Conservation (phyloP, 2,888 invertebrate genomes). For the Pollenia labialis region DNA sequence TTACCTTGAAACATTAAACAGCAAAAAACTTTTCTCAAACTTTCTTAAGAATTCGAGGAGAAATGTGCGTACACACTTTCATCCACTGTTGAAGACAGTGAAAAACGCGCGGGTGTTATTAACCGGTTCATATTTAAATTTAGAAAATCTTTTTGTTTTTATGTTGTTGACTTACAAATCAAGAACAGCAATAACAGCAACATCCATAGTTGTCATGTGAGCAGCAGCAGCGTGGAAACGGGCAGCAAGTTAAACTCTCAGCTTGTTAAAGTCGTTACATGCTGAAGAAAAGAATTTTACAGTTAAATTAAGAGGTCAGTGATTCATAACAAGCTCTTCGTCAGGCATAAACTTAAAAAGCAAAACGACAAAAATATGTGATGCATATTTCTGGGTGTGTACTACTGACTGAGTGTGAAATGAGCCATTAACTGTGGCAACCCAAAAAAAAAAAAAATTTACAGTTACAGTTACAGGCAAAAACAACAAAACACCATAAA, state of each 20-base stretch:
- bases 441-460: neutral
- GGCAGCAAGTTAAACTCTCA: constrained; percentile 54
- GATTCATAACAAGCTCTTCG: constrained; percentile 66
- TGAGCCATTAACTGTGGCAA: constrained; percentile 14
- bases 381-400: constrained; percentile 49
- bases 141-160: constrained; percentile 44
- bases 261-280: constrained; percentile 37
- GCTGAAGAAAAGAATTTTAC: constrained; percentile 38
- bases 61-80: neutral
- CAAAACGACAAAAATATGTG: neutral
- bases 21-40: constrained; percentile 57
- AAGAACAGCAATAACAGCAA: constrained; percentile 7
- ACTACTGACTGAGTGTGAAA: neutral
- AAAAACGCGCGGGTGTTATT: constrained; percentile 64
- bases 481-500: neutral
- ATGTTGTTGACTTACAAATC: constrained; percentile 27
- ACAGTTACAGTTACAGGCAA: neutral
- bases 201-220: neutral
- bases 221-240: neutral
- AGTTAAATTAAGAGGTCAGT: constrained; percentile 69
- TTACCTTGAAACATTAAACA: neutral
- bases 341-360: constrained; percentile 42
- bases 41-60: constrained; percentile 33
- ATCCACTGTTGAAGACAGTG: neutral
- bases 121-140: constrained; percentile 68